These are phyloP conservation scores for Tolmerus cingulatus DNA, from an alignment of 2,888 invertebrate genomes.

Conservation along the genomic window DNA sequence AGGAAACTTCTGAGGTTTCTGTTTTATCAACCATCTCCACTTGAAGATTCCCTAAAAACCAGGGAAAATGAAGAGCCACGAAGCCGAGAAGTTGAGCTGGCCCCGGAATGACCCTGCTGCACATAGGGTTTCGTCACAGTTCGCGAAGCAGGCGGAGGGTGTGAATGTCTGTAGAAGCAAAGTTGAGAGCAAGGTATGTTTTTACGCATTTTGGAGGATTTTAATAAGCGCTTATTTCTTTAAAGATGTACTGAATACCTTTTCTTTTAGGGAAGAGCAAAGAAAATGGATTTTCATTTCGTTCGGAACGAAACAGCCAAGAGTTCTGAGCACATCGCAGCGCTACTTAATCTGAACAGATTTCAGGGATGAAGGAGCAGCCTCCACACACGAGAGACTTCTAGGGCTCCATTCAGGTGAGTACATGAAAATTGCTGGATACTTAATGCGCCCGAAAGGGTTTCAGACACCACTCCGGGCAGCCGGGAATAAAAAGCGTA, in stretches of 20 bases:
- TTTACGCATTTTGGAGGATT: background rate
- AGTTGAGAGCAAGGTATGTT: background rate
- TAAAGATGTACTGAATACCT: background rate
- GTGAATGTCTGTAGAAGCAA: background rate
- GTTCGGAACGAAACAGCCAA: background rate
- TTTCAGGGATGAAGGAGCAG: background rate
- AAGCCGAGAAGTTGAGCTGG: background rate
- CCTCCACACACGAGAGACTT: background rate
- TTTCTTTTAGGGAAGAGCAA: background rate
- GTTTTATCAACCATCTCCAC: conserved; percentile 1
- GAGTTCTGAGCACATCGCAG: background rate
- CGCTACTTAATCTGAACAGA: background rate
- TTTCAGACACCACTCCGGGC: conserved; percentile 7
- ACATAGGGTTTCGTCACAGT: background rate
- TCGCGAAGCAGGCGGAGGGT: background rate
- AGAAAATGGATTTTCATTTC: background rate
- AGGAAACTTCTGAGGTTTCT: background rate
- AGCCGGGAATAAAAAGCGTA: background rate
- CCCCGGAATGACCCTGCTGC: background rate
- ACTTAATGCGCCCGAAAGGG: conserved; percentile 1
- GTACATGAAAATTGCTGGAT: background rate
- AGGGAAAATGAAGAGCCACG: background rate
- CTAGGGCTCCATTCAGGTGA: background rate
- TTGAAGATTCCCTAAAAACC: background rate
- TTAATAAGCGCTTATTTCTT: background rate